phyloP scores from a whole-genome alignment of 2,797 vertebrate species.

The Peromyscus aztecus region DNA sequence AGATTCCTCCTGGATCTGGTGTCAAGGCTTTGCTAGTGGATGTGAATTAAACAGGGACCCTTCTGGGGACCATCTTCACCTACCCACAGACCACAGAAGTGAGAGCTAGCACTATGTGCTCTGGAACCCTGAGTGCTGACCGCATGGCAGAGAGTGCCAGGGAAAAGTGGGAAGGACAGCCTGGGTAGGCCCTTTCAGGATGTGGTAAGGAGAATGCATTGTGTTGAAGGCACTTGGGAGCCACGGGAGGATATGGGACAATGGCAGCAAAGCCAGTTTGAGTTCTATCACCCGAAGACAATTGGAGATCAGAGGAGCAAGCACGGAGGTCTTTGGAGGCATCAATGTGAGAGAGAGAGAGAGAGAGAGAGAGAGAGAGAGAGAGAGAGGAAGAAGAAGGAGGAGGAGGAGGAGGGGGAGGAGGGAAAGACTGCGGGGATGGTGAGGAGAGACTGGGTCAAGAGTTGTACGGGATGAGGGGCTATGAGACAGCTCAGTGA shows the following conservation, averaged over 20 bases:
- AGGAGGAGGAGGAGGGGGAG: fast-evolving
- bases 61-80: too few species aligned
- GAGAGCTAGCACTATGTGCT: too few species aligned
- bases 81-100: neutral
- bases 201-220: neutral
- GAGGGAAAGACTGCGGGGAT: neutral
- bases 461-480: neutral
- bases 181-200: neutral
- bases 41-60: neutral
- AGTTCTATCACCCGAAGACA: neutral
- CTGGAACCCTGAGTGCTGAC: neutral
- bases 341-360: neutral
- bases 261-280: neutral
- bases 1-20: neutral
- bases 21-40: neutral
- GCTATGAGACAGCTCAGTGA: neutral
- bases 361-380: neutral
- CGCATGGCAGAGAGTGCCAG: neutral
- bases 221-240: neutral
- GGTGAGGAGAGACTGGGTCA: neutral
- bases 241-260: neutral
- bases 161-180: neutral
- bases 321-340: neutral
- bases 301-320: neutral
- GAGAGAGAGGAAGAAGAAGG: fast-evolving